Evolutionary conservation across 2,888 invertebrate genomes (phyloP).

Genomic region (Andrena flavipes): DNA sequence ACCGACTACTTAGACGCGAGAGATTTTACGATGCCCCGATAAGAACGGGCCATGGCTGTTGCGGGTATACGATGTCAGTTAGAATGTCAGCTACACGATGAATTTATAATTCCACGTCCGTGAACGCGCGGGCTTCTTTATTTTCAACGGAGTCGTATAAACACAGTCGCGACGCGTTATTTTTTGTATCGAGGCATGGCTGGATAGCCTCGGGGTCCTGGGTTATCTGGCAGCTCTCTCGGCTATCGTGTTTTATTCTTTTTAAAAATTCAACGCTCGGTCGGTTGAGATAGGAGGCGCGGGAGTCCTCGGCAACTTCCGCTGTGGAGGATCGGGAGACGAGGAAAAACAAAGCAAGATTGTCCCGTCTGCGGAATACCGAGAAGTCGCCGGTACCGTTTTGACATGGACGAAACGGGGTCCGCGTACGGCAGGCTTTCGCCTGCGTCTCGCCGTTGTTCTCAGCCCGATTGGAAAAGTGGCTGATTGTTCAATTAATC

Average conservation of each 20-base stretch:
- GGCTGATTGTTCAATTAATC: conserved; percentile 64
- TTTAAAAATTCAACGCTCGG: background rate
- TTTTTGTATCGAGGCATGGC: background rate
- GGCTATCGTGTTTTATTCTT: background rate
- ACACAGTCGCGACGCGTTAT: conserved; percentile 2
- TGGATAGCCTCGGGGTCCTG: conserved; percentile 1
- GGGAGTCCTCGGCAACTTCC: background rate
- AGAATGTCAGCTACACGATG: no score
- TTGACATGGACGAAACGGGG: no score
- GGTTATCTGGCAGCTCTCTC: conserved; percentile 8
- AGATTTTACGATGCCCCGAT: no score
- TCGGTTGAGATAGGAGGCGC: background rate
- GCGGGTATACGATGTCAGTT: no score
- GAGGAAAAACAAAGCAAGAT: background rate
- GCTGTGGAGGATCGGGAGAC: background rate
- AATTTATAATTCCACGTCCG: no score
- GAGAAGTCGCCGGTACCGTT: background rate
- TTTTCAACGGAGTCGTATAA: background rate
- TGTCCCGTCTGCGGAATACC: background rate
- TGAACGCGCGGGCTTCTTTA: background rate
- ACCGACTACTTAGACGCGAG: no score
- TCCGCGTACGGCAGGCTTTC: background rate
- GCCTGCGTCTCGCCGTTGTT: conserved; percentile 34
- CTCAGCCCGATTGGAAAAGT: conserved; percentile 63
- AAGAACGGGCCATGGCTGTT: no score